Base-by-base conservation (phyloP, 2,888 invertebrate species). In the Stegophylla sp. region DNA sequence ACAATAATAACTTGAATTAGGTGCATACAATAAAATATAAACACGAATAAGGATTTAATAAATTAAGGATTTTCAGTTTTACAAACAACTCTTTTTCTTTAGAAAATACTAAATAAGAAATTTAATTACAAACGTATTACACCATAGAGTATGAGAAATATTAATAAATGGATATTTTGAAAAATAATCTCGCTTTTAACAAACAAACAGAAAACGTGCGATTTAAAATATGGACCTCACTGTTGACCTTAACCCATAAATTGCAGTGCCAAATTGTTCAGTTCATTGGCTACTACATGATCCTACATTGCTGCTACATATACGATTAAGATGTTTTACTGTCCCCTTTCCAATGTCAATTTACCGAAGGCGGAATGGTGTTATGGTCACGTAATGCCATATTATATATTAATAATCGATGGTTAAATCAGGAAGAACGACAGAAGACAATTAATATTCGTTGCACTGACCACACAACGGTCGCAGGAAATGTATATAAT, bases 161-260 rank as follows among this genome's bases (percentile, higher is more conserved):
- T 12, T 20, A 9, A 59, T 34, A 34, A 26, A 48, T 56, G 23
- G 23, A 12, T 48, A 61, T 48, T 74, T 63, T 20, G 13, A 63
- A 63, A 61, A 74, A 74, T 63, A 74, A 61, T 74, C 34, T 74
- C 63, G 51, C 23, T 74, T 63, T 51, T 74, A 63, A 63, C 20
- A 15, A 4, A 23, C 45, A 12, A 9, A 23, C 59, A 59, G 43
- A 73, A 73, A 73, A 43, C 56, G 26, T 56, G 41, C 26, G 26
- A 28, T 75, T 63, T 48, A 75, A 74, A 64, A 66, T 26, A 66
- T 26, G 43, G 23, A 76, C 23, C 4, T 53, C 41, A 12, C 5
- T 53, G 51, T 2, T 53, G 53, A 75, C 75, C 51, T 76, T 66
- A 41, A 53, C 64, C 75, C 43, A 66, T 53, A 76, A 43, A 66